A percentile compares a stretch with the other conserved stretches of the same genome.
Evolutionary conservation across 2,888 invertebrate genomes (phyloP).

Genomic region (Thymelicus acteon): DNA sequence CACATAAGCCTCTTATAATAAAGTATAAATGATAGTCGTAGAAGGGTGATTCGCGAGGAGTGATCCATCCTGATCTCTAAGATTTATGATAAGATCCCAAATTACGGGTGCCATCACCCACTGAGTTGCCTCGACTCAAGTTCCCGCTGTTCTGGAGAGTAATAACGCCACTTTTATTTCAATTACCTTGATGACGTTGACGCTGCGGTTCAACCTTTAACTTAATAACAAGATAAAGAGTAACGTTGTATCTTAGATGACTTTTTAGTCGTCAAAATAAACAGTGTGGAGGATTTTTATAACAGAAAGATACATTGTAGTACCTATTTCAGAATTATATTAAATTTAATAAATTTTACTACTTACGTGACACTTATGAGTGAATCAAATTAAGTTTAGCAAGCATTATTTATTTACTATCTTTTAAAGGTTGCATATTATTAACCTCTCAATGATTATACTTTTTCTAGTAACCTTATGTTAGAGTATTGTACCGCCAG

Average conservation of each 20-base stretch:
- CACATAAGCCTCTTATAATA: conserved; percentile 65
- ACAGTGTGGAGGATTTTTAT: conserved; percentile 3
- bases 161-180: conserved; percentile 37
- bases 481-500: no score
- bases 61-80: conserved; percentile 63
- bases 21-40: conserved; percentile 63
- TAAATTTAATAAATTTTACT: no score
- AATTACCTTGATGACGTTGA: conserved; percentile 41
- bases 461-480: no score
- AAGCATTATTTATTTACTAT: no score
- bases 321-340: no score
- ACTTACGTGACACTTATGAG: no score
- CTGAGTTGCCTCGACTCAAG: conserved; percentile 47
- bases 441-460: no score
- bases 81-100: conserved; percentile 72
- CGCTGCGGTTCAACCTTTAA: conserved; percentile 37
- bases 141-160: conserved; percentile 41
- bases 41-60: conserved; percentile 50
- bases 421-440: no score
- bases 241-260: conserved; percentile 15
- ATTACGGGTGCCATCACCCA: conserved; percentile 67
- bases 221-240: conserved; percentile 31
- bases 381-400: no score
- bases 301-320: no score
- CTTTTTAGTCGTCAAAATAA: conserved; percentile 22